A percentile compares a stretch with the other conserved stretches of the same genome.
These are phyloP conservation scores for Hypothenemus hampei DNA, from an alignment of 1,140 invertebrate species.

Conservation along the genomic window DNA sequence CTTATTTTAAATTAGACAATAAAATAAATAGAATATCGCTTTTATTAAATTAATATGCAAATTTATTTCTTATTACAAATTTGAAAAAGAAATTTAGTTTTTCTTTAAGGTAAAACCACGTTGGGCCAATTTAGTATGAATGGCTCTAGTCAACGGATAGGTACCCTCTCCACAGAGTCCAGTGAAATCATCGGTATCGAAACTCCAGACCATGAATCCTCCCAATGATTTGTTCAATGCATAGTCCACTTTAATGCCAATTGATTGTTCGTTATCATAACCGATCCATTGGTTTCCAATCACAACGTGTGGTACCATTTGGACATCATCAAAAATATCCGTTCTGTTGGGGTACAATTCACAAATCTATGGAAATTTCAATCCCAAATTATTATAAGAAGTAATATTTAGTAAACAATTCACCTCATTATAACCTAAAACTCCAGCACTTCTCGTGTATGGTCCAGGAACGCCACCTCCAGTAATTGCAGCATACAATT, in stretches of 20 bases:
- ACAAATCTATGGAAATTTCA: slow-evolving; percentile 30
- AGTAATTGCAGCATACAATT: slow-evolving; percentile 52
- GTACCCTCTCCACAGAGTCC: slow-evolving; percentile 50
- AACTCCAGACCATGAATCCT: slow-evolving; percentile 68
- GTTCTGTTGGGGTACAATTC: slow-evolving; percentile 39
- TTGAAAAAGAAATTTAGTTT: no score
- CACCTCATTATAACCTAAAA: slow-evolving; percentile 73
- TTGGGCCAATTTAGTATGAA: slow-evolving; percentile 45
- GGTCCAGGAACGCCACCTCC: slow-evolving; percentile 62
- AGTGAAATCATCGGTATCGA: slow-evolving; percentile 59
- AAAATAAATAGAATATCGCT: no score
- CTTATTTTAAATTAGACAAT: no score
- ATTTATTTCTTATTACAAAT: no score
- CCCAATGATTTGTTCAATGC: slow-evolving; percentile 45
- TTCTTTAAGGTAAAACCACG: slow-evolving; percentile 7
- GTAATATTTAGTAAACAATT: neutral
- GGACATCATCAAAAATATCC: slow-evolving; percentile 53
- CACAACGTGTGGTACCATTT: slow-evolving; percentile 61
- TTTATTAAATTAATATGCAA: no score
- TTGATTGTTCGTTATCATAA: slow-evolving; percentile 61
- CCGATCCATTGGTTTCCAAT: slow-evolving; percentile 66
- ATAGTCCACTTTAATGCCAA: slow-evolving; percentile 48
- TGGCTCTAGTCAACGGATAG: slow-evolving; percentile 55
- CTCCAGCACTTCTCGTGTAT: slow-evolving; percentile 64
- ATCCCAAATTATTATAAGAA: neutral